Conservation (phyloP, 2,113 vertebrate species). For the Myanophis thanlyinensis region DNA sequence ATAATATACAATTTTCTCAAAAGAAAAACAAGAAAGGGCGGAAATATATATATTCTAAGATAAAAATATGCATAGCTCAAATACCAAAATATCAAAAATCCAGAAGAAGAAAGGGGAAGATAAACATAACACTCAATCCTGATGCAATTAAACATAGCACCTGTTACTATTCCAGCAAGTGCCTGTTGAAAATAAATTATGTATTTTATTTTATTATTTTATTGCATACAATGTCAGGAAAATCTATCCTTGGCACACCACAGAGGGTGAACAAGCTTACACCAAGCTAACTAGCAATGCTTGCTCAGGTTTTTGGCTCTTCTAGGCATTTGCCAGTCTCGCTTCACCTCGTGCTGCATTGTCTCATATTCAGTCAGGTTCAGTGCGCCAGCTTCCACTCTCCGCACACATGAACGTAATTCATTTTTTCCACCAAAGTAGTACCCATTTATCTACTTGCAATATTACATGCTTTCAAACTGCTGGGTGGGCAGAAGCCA, state of each 20-base stretch:
- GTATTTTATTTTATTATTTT: not conserved
- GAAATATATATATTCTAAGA: not conserved
- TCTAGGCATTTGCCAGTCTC: not conserved
- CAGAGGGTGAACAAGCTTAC: not conserved
- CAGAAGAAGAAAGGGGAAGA: not conserved
- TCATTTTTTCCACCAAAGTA: not conserved
- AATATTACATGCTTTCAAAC: not conserved
- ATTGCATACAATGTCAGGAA: not conserved
- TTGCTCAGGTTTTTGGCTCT: not conserved
- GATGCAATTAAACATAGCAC: not conserved
- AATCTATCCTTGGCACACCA: not conserved
- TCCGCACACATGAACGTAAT: not conserved
- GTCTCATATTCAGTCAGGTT: not conserved
- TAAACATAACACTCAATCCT: not conserved
- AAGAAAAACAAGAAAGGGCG: not conserved
- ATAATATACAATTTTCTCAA: not conserved
- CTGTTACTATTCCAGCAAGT: not conserved
- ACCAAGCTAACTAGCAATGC: not conserved
- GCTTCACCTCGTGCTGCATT: not conserved
- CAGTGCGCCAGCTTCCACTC: not conserved
- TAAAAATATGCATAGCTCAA: not conserved
- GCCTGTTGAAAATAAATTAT: not conserved
- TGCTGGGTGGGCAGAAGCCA: not conserved
- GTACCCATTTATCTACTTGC: not conserved
- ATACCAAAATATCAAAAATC: not conserved